Conservation (phyloP, 2,113 vertebrate genomes). For the Sciurus niger region DNA sequence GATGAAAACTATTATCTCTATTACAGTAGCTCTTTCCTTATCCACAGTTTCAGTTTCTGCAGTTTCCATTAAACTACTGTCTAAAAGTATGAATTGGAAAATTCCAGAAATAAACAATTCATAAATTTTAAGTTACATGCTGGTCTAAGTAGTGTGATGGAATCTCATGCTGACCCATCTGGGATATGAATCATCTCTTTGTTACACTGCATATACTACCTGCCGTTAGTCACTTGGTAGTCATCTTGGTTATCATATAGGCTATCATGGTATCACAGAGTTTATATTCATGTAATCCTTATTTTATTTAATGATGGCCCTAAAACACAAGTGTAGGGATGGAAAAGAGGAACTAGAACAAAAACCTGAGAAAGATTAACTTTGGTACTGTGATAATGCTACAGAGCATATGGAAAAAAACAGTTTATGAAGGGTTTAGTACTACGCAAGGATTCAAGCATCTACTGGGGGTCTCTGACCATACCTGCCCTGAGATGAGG, state of each 20-base stretch:
- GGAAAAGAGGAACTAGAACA: background rate
- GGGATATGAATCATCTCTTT: background rate
- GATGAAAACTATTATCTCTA: background rate
- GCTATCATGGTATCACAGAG: background rate
- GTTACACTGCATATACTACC: background rate
- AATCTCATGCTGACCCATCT: background rate
- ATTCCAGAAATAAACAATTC: background rate
- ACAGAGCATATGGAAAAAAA: background rate
- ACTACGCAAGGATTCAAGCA: background rate
- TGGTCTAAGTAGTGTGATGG: no score
- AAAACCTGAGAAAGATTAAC: background rate
- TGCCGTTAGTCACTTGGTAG: background rate
- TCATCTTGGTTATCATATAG: background rate
- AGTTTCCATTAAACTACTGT: background rate
- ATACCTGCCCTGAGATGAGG: background rate
- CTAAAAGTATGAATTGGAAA: background rate
- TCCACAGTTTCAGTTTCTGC: background rate
- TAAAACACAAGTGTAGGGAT: background rate
- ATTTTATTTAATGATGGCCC: background rate
- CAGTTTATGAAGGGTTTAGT: background rate
- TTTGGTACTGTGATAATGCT: background rate
- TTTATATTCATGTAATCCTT: background rate
- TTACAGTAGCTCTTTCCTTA: background rate
- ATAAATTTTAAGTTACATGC: background rate
- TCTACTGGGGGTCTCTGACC: background rate